These are phyloP conservation scores for Sesia apiformis DNA, from an alignment of 2,888 invertebrate species.

Conservation along the genomic window DNA sequence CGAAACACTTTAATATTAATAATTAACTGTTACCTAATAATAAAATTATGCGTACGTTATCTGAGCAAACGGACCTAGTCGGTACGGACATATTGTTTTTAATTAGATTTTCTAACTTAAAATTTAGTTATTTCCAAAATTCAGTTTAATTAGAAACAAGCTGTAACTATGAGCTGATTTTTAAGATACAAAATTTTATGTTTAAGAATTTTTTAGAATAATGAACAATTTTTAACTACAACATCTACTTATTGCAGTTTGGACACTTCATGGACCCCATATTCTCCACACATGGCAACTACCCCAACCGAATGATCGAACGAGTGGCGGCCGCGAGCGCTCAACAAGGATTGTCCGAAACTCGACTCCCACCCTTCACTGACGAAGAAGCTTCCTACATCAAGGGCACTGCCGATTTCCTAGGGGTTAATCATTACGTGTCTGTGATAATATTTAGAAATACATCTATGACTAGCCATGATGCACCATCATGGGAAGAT, in stretches of 20 bases:
- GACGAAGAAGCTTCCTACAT: slow-evolving; percentile 14
- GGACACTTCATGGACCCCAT: slow-evolving; percentile 17
- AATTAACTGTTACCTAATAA: too few relatives aligned
- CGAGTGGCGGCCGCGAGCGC: slow-evolving; percentile 15
- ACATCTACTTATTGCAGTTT: slow-evolving; percentile 8
- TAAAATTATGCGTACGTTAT: too few relatives aligned
- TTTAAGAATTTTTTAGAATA: too few relatives aligned
- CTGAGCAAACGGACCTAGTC: too few relatives aligned
- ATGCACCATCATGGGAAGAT: slow-evolving; percentile 14
- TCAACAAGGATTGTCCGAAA: slow-evolving; percentile 12
- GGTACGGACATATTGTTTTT: neutral
- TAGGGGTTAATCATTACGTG: slow-evolving; percentile 19
- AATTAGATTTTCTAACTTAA: too few relatives aligned
- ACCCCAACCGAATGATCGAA: slow-evolving; percentile 14
- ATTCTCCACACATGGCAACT: slow-evolving; percentile 15
- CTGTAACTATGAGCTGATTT: too few relatives aligned
- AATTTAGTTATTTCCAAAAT: too few relatives aligned
- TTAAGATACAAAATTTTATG: too few relatives aligned
- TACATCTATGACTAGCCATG: slow-evolving; percentile 10
- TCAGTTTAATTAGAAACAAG: too few relatives aligned
- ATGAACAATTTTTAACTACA: too few relatives aligned
- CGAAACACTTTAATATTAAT: too few relatives aligned
- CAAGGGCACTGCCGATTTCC: slow-evolving; percentile 17
- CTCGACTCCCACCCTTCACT: slow-evolving; percentile 16
- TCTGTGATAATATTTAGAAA: slow-evolving; percentile 16